A percentile compares a stretch with the other conserved stretches of the same genome.
Conservation (phyloP, 2,888 invertebrate species). For the Epiblema foenella region DNA sequence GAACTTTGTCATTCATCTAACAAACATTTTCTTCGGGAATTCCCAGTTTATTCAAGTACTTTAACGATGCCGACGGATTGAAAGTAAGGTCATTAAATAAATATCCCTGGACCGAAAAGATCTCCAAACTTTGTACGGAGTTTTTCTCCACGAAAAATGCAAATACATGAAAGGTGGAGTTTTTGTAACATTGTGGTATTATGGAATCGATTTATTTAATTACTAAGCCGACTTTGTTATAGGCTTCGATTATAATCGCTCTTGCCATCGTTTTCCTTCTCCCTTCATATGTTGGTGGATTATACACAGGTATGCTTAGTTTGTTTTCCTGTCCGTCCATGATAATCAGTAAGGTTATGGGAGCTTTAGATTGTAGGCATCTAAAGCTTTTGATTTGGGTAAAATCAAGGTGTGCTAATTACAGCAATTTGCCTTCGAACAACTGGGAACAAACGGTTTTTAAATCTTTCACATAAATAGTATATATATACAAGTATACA, state of each 20-base stretch:
- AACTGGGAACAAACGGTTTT: too few species aligned
- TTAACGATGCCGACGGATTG: conserved; percentile 49
- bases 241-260: not conserved
- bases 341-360: too few species aligned
- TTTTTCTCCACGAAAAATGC: conserved; percentile 56
- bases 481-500: too few species aligned
- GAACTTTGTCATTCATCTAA: conserved; percentile 42
- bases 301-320: not conserved
- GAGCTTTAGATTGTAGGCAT: too few species aligned
- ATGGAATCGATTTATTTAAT: conserved; percentile 37
- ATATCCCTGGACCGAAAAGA: conserved; percentile 59
- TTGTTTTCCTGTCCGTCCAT: too few species aligned
- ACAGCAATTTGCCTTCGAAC: too few species aligned
- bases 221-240: conserved; percentile 2
- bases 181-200: conserved; percentile 54
- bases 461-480: too few species aligned
- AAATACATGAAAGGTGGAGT: conserved; percentile 54
- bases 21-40: conserved; percentile 44
- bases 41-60: conserved; percentile 46
- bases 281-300: not conserved
- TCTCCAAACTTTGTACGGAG: conserved; percentile 54
- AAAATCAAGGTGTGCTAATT: too few species aligned
- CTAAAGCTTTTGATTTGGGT: too few species aligned
- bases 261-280: not conserved
- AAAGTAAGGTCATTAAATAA: conserved; percentile 66